These are phyloP conservation scores for Heterodera carotae DNA, from an alignment of 1,140 invertebrate genomes.

Conservation along the genomic window DNA sequence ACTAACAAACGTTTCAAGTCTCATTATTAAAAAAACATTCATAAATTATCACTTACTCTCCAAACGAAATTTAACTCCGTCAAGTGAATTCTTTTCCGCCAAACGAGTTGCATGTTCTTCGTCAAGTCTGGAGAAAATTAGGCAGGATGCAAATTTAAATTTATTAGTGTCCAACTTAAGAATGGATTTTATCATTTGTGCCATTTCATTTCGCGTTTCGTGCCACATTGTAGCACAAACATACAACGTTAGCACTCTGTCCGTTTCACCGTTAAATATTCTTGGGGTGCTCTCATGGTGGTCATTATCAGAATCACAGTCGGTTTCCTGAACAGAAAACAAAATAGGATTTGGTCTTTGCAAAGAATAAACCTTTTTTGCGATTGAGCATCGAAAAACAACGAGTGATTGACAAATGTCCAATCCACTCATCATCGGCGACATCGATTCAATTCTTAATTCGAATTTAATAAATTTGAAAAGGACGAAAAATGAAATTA, in stretches of 20 bases:
- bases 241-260: constrained; percentile 66
- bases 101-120: constrained; percentile 87
- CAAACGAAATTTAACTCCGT: constrained; percentile 72
- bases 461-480: not conserved
- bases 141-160: not conserved
- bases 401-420: constrained; percentile 57
- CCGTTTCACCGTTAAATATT: constrained; percentile 45
- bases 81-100: constrained; percentile 84
- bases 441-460: constrained; percentile 61
- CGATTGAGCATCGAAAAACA: constrained; percentile 52
- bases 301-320: constrained; percentile 37
- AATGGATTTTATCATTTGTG: constrained; percentile 67
- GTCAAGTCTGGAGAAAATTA: constrained; percentile 73
- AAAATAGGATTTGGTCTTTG: not conserved
- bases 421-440: constrained; percentile 51
- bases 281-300: constrained; percentile 38
- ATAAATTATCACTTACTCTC: constrained; percentile 42
- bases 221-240: constrained; percentile 70
- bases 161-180: constrained; percentile 60
- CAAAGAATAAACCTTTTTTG: constrained; percentile 46
- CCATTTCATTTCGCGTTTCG: constrained; percentile 68
- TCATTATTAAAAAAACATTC: too few relatives aligned
- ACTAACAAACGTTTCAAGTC: constrained; percentile 71
- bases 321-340: constrained; percentile 26
- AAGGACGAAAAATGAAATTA: constrained; percentile 18